phyloP scores from a whole-genome alignment of 2,888 invertebrate species.

The Platerodrilus igneus region DNA sequence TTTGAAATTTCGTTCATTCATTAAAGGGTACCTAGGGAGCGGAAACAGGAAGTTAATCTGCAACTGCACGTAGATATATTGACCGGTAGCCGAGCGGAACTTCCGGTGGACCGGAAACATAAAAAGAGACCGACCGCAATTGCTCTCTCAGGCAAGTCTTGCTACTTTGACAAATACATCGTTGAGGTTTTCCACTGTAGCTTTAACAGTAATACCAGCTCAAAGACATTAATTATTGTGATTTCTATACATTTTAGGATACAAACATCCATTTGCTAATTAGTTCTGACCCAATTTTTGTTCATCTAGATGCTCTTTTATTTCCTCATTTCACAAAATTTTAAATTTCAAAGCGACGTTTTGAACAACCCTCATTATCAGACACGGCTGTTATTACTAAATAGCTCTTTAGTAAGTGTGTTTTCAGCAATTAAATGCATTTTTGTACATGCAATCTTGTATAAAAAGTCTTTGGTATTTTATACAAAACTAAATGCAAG shows the following conservation, averaged over 20 bases:
- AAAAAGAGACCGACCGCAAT: conserved; percentile 48
- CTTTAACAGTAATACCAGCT: conserved; percentile 5
- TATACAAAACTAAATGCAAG: conserved; percentile 7
- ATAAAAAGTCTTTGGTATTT: too few relatives aligned
- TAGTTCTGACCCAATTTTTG: too few relatives aligned
- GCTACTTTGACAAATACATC: conserved; percentile 42
- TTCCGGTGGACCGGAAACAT: conserved; percentile 50
- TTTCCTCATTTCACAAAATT: too few relatives aligned
- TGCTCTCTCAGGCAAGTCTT: conserved; percentile 40
- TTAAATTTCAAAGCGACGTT: too few relatives aligned
- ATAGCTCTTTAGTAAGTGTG: neutral
- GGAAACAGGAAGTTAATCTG: conserved; percentile 50
- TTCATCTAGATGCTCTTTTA: too few relatives aligned
- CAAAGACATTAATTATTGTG: conserved; percentile 12
- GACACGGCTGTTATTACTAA: neutral
- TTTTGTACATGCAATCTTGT: too few relatives aligned
- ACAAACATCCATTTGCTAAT: too few relatives aligned
- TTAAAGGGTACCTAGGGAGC: conserved; percentile 41
- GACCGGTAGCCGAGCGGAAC: conserved; percentile 49
- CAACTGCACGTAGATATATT: conserved; percentile 49
- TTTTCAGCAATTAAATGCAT: neutral
- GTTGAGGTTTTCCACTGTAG: conserved; percentile 23
- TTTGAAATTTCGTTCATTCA: conserved; percentile 29
- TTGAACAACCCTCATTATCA: too few relatives aligned
- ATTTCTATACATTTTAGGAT: too few relatives aligned